Evolutionary conservation across 2,888 invertebrate species (phyloP), one percentile per base, ranked within the genome.

Genomic region (Galerucella nymphaeae): DNA sequence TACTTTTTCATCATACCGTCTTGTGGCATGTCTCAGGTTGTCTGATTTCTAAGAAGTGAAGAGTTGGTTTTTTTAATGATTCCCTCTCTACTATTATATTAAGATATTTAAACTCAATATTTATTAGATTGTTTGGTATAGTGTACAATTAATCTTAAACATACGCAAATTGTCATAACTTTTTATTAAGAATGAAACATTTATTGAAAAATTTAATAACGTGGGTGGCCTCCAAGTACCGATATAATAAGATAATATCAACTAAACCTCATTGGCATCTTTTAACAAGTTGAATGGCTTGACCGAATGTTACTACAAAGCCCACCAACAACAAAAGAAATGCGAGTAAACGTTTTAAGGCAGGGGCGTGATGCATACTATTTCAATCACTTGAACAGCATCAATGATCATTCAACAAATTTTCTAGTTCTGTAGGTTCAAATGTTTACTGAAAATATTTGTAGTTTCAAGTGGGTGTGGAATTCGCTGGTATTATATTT

Each of bases 381-480:
- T 38, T 68, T 72, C 72, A 68, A 68, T 72, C 72, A 72, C 68
- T 50, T 64, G 14, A 64, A 55, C 23, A 48, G n/a, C 48, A 48
- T 48, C 48, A 48, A 48, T 48, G 42, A 42, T 62, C 45, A 62
- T 61, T 62, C 45, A 58, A 61, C 30, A 11, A 57, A 57, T 18
- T 53, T 63, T 53, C 57, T 45, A 23, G 57, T 45, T 70, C 50
- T 64, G 64, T n/a, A 23, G 18, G 62, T 57, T 63, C 57, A 14
- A 23, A 53, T 64, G 42, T 20, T 64, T 23, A 41, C 42, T 57
- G 10, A 42, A 63, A 23, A 65, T 65, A 23, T 55, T 66, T 66
- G 65, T 41, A 16, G 13, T 50, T 42, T 70, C 70, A 55, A 70
- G 70, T 70, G 53, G 70, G 70, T 70, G 70, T 70, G 70, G 65